phyloP scores from a whole-genome alignment of 1,140 invertebrate genomes.

The Teleopsis dalmanni region DNA sequence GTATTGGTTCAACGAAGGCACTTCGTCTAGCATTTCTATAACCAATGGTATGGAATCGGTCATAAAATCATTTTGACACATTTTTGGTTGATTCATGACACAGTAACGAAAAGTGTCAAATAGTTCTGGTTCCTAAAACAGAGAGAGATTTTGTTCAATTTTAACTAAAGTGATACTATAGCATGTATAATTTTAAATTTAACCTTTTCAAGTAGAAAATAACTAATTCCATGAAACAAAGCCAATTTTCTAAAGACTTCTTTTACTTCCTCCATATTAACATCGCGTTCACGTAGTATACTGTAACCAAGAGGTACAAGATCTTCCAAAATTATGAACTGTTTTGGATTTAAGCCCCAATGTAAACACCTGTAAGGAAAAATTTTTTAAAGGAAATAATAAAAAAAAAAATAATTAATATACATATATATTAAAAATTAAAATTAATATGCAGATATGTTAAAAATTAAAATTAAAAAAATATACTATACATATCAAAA shows the following conservation, averaged over 20 bases:
- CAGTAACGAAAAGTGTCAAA: conserved; percentile 10
- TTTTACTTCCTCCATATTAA: not conserved
- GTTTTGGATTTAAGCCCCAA: not conserved
- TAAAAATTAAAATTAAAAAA: too few species aligned
- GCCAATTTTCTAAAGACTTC: conserved; percentile 1
- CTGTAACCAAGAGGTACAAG: not conserved
- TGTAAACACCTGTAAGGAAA: conserved; percentile 5
- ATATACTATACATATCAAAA: too few species aligned
- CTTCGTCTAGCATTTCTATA: conserved; percentile 9
- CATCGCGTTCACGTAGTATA: not conserved
- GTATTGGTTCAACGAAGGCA: conserved; percentile 7
- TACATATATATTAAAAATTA: too few species aligned
- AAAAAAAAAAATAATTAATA: too few species aligned
- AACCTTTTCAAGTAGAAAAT: conserved; percentile 7
- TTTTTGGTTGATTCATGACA: conserved; percentile 13
- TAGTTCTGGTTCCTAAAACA: conserved; percentile 6
- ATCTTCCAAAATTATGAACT: conserved; percentile 9
- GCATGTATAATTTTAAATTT: too few species aligned
- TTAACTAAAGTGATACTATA: too few species aligned
- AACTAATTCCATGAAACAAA: conserved; percentile 5
- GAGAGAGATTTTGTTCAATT: too few species aligned
- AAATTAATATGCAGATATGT: too few species aligned
- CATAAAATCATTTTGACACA: conserved; percentile 11
- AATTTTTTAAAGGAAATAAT: too few species aligned
- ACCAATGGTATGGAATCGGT: not conserved